Evolutionary conservation across 2,113 vertebrate genomes (phyloP).

Genomic region (Hirundichthys speculiger): DNA sequence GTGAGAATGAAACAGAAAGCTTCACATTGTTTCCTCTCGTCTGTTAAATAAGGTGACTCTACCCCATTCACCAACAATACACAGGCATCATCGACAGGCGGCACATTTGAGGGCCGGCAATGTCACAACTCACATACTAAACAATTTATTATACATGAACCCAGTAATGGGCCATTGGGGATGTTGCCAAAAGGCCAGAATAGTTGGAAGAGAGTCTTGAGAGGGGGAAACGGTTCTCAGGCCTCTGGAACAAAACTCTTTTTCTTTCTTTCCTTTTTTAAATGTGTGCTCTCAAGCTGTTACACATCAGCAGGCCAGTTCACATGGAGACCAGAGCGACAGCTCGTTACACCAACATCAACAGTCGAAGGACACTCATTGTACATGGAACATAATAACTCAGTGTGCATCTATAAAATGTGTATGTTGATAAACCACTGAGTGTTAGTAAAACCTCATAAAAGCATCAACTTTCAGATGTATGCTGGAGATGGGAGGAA

Average conservation of each 20-base stretch:
- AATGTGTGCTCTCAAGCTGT: conserved; percentile 31
- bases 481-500: background rate
- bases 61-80: conserved; percentile 17
- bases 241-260: conserved; percentile 62
- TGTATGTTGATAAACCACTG: background rate
- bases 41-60: conserved; percentile 32
- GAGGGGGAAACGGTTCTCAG: conserved; percentile 68
- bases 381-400: background rate
- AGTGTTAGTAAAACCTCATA: background rate
- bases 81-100: conserved; percentile 19
- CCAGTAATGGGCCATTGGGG: conserved; percentile 41
- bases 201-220: conserved; percentile 53
- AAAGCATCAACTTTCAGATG: background rate
- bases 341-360: conserved; percentile 10
- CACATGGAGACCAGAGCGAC: conserved; percentile 24
- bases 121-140: conserved; percentile 6
- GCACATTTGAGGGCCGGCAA: conserved; percentile 5
- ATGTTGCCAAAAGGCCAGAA: conserved; percentile 67
- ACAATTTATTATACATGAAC: background rate
- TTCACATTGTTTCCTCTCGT: conserved; percentile 46
- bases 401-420: background rate
- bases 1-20: conserved; percentile 53
- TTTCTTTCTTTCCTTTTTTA: conserved; percentile 48
- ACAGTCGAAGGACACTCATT: background rate
- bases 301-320: conserved; percentile 20